Evolutionary conservation across 1,140 invertebrate genomes (phyloP).

Genomic region (Nautilus pompilius): DNA sequence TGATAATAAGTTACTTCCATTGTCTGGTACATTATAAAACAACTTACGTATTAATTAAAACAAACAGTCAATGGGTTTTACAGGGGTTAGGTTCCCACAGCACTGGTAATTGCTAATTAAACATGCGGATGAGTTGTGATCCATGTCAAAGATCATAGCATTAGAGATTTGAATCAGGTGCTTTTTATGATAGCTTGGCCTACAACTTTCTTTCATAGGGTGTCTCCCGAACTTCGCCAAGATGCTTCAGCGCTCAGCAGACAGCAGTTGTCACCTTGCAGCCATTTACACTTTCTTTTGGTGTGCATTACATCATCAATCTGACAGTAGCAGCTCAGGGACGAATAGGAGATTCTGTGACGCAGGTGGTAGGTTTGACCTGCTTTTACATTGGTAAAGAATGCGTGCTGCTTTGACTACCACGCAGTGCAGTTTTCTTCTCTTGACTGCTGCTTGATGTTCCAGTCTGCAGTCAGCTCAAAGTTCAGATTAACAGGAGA

Average conservation of each 20-base stretch:
- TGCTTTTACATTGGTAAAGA: neutral
- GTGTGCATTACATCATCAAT: conserved; percentile 19
- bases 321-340: conserved; percentile 24
- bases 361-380: conserved; percentile 18
- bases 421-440: no score
- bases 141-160: no score
- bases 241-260: conserved; percentile 6
- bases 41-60: no score
- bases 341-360: conserved; percentile 7
- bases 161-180: no score
- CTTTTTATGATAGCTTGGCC: conserved; percentile 6
- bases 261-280: conserved; percentile 7
- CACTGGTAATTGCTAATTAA: no score
- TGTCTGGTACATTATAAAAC: no score
- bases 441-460: no score
- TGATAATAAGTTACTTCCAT: no score
- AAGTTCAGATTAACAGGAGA: neutral
- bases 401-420: neutral
- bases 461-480: neutral
- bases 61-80: no score
- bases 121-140: no score
- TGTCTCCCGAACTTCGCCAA: conserved; percentile 11
- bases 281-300: neutral
- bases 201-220: conserved; percentile 3
- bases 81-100: no score